phyloP scores from a whole-genome alignment of 2,113 vertebrate genomes.

The Sceloporus undulatus region DNA sequence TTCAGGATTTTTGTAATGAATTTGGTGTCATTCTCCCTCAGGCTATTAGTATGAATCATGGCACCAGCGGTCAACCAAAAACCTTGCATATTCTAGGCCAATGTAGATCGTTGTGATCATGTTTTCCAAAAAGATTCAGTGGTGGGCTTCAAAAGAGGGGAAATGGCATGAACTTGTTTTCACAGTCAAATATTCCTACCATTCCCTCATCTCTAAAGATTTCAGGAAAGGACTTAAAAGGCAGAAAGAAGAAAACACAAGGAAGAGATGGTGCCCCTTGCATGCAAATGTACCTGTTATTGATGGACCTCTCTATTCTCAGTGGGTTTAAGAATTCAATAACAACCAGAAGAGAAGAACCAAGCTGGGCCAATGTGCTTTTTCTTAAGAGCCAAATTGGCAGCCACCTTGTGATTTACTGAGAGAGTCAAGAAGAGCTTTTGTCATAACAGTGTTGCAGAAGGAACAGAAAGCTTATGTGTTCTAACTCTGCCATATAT shows the following conservation, averaged over 20 bases:
- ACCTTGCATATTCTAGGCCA: not conserved
- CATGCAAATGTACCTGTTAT: not conserved
- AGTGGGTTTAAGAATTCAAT: not conserved
- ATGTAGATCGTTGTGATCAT: not conserved
- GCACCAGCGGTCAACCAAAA: constrained; percentile 17
- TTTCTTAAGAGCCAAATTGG: not conserved
- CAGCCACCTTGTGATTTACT: not conserved
- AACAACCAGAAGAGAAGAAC: not conserved
- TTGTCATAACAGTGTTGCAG: not conserved
- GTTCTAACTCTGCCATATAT: not conserved
- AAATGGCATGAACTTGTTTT: not conserved
- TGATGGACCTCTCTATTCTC: not conserved
- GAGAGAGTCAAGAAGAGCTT: not conserved
- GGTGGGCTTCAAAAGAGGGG: not conserved
- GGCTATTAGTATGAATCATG: constrained; percentile 25
- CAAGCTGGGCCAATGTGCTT: not conserved
- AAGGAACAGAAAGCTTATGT: not conserved
- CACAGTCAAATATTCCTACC: not conserved
- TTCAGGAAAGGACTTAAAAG: not conserved
- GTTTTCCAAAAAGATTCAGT: not conserved
- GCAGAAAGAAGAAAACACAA: not conserved
- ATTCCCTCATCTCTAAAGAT: not conserved
- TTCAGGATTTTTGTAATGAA: constrained; percentile 16
- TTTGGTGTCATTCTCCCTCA: constrained; percentile 16
- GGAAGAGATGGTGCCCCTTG: not conserved